These are phyloP conservation scores for Heloderma charlesbogerti DNA, from an alignment of 2,113 vertebrate species.

Conservation along the genomic window DNA sequence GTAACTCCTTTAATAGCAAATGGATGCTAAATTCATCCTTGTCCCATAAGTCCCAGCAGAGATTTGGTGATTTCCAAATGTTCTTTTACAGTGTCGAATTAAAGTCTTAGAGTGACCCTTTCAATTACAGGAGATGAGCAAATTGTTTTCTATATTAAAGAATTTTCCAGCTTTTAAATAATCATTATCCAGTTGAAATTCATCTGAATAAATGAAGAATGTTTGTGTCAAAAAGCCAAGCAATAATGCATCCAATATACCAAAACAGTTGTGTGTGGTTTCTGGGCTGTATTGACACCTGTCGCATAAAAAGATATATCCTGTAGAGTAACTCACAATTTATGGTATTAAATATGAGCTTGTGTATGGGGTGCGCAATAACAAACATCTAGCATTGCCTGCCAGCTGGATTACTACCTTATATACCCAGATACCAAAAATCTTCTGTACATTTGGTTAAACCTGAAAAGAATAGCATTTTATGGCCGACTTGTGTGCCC, in stretches of 20 bases:
- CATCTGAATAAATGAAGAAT: not conserved
- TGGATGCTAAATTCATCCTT: not conserved
- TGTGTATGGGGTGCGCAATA: not conserved
- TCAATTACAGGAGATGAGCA: not conserved
- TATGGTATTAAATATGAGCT: not conserved
- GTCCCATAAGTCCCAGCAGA: not conserved
- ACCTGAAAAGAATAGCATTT: not conserved
- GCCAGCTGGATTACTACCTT: not conserved
- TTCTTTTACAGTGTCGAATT: not conserved
- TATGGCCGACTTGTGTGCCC: not conserved
- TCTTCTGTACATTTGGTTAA: not conserved
- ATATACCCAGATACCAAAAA: not conserved
- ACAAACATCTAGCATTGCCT: not conserved
- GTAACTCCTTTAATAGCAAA: not conserved
- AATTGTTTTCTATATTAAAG: constrained; percentile 1
- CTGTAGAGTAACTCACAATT: not conserved
- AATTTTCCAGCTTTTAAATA: not conserved
- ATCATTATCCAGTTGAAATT: not conserved
- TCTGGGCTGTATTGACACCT: not conserved
- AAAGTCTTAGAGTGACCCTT: not conserved
- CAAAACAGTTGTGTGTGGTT: not conserved
- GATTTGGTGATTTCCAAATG: constrained; percentile 5
- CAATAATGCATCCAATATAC: not conserved
- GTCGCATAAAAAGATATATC: not conserved
- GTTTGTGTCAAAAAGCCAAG: not conserved